phyloP scores from a whole-genome alignment of 2,113 vertebrate species.

The Bos javanicus region DNA sequence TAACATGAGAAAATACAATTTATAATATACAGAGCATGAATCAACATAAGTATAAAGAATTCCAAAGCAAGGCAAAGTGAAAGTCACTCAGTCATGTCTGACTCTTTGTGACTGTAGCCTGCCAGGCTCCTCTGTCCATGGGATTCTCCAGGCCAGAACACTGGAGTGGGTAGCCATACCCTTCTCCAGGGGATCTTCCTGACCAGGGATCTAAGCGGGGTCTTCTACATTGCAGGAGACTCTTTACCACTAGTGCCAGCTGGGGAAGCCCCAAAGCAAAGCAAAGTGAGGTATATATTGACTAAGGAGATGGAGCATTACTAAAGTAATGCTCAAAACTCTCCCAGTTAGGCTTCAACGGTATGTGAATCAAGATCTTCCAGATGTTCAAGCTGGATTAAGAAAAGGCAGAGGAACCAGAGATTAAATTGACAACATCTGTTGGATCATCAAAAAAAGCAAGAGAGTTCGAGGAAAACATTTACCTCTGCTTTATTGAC shows the following conservation, averaged over 20 bases:
- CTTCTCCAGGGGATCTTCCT: neutral
- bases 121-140: neutral
- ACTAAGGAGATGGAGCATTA: neutral
- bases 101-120: neutral
- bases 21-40: neutral
- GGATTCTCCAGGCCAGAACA: neutral
- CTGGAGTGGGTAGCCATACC: neutral
- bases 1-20: neutral
- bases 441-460: neutral
- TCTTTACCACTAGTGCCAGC: neutral
- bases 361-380: neutral
- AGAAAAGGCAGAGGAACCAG: neutral
- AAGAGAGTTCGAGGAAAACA: neutral
- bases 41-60: neutral
- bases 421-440: neutral
- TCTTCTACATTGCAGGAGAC: neutral
- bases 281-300: neutral
- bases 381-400: neutral
- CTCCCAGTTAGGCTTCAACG: neutral
- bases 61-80: neutral
- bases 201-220: neutral
- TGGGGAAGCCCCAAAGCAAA: neutral
- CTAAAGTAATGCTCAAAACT: neutral
- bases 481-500: neutral
- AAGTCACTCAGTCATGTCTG: neutral